Base-by-base conservation (phyloP, 1,140 invertebrate species). In the Druon quercuslanigerum region DNA sequence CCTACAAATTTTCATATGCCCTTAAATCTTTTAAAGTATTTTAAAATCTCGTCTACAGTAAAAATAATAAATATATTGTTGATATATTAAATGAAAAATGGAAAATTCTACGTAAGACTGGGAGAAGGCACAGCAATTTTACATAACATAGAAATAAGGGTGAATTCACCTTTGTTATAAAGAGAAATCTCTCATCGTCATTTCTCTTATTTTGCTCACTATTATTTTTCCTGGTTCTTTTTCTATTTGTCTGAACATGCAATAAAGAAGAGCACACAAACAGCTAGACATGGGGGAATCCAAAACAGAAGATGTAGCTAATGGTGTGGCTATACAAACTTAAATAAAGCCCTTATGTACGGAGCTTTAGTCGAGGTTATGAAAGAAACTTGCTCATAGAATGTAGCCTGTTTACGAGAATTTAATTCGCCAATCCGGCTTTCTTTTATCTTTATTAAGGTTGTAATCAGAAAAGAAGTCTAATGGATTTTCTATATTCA, bases 331-430 rank as follows among this genome's bases (percentile, higher is more conserved):
- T 66, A 14, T 66, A 66, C 60, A 66, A 66, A 66, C 20, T 46
- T 66, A 66, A 46, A 33, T 66, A 8, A 40, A 66, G 60, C 25
- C 25, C 60, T 66, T 66, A 66, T 66, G 33, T 66, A 66, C 60
- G 11, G 16, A 66, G 60, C 20, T 66, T n/a, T 17, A 54, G 8
- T 9, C 16, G 12, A 40, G 40, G 60, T 66, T 66, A 66, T 25
- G 60, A 40, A 66, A 40, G 25, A 66, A 66, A 66, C 7, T 66
- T n/a, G 8, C 33, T 40, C 40, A 6, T 46, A 40, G 25, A 33
- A 33, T 40, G 25, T 40, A 25, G 16, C 40, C 25, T 33, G 20
- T 66, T 66, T 40, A 66, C 33, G 25, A 66, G 25, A 66, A 40
- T 40, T 66, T 66, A 66, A n/a, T 66, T 14, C 25, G 16, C 33